Conservation (phyloP, 2,797 vertebrate genomes). For the Poliocrania exsul region DNA sequence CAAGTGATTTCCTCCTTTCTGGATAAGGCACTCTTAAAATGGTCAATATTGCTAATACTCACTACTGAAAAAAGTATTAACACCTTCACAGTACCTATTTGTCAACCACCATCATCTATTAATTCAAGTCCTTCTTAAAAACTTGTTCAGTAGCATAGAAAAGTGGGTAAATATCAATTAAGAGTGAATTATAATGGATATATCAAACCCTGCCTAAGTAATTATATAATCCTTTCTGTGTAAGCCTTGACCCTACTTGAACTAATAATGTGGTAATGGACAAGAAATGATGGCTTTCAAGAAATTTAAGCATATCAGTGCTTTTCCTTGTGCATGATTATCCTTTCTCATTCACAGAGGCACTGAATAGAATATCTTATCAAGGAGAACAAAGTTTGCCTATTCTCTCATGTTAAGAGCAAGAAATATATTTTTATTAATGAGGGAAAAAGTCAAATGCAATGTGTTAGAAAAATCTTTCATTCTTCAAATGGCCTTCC, state of each 20-base stretch:
- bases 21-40: neutral
- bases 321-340: neutral
- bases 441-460: neutral
- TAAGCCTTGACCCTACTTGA: conserved; percentile 6
- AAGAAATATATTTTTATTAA: neutral
- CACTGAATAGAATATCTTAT: neutral
- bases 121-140: neutral
- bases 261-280: neutral
- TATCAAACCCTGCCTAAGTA: neutral
- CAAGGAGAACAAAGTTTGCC: neutral
- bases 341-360: neutral
- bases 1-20: neutral
- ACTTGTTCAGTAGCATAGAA: neutral
- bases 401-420: neutral
- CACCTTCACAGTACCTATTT: neutral
- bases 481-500: neutral
- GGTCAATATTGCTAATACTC: neutral
- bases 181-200: neutral
- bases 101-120: neutral
- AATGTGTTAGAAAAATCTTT: neutral
- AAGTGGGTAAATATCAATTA: conserved; percentile 23
- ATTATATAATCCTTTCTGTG: neutral
- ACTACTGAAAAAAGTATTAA: neutral
- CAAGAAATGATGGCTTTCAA: neutral
- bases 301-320: neutral